Base-by-base conservation (phyloP, 1,140 invertebrate species). In the Drosophila asahinai region DNA sequence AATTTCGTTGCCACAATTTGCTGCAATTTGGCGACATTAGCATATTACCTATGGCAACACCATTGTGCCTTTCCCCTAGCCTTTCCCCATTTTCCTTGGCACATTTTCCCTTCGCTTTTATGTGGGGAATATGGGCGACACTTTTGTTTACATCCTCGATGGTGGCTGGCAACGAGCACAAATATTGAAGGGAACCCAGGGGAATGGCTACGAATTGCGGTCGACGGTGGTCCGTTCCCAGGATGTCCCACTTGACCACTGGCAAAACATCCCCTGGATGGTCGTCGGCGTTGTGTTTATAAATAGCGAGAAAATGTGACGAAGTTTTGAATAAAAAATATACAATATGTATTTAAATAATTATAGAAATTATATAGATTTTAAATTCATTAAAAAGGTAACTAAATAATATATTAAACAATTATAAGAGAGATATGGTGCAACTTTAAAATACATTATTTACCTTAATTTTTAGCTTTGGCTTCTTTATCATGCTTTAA, bases 71-170 rank as follows among this genome's bases (percentile, higher is more conserved):
- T 63, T 64, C 17, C 22, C 33, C 9, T 33, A 9, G 8, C 33
- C 33, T 9, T 25, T 63, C 48, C 33, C 22, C 30, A n/a, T 40
- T 40, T 22, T 30, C 22, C 51, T 55, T 33, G 33, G 33, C 33
- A 36, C 33, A 17, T 42, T 59, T 42, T 27, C 17, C 25, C 33
- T n/a, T 42, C 15, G 11, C 25, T 27, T 49, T 22, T 19, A 17
- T 68, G n/a, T 61, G 7, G 11, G 17, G 68, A 63, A 72, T 81
- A 64, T 66, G 62, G 78, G 61, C 72, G 54, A 80, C 77, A 77
- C 49, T 73, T 77, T 73, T 84, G 66, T 84, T 80, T 65, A 81
- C 61, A 67, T 72, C 22, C 67, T 36, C 48, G 42, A 67, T 55
- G 22, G 62, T 55, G 22, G 62, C 19, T 42, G 19, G 30, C 42